These are phyloP conservation scores for Madoqua kirkii DNA, from an alignment of 2,113 vertebrate genomes.

Conservation along the genomic window DNA sequence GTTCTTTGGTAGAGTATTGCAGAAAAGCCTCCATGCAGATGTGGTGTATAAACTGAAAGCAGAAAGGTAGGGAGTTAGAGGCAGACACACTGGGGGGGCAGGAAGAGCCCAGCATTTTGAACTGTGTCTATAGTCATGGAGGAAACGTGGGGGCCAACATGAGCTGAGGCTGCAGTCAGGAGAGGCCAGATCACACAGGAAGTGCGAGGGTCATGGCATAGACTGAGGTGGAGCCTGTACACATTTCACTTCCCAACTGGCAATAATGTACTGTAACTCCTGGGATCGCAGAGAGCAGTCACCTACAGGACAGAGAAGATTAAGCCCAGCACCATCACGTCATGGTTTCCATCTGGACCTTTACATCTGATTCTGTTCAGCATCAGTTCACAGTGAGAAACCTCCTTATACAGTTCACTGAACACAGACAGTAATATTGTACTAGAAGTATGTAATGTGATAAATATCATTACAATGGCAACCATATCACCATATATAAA, in stretches of 20 bases:
- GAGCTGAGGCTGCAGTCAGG: not conserved
- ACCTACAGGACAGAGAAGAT: not conserved
- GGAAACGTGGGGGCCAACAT: fast-evolving
- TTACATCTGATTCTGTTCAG: not conserved
- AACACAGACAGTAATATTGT: not conserved
- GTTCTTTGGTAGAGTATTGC: not conserved
- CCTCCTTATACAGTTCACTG: not conserved
- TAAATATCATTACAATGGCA: not conserved
- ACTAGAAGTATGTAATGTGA: not conserved
- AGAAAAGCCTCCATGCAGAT: not conserved
- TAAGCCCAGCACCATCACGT: not conserved
- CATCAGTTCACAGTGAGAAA: not conserved
- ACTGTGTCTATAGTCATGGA: too few species aligned
- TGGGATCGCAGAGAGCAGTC: not conserved
- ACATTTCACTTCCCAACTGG: not conserved
- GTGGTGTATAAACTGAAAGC: not conserved
- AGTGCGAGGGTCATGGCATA: not conserved
- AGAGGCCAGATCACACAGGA: not conserved
- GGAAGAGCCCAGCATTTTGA: not conserved
- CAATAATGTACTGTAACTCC: not conserved
- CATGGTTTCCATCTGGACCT: not conserved
- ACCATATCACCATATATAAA: not conserved
- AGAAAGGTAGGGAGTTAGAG: not conserved
- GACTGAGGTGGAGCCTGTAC: not conserved
- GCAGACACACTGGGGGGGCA: not conserved